Conservation (phyloP, 1,140 invertebrate species). For the Psix sp. region DNA sequence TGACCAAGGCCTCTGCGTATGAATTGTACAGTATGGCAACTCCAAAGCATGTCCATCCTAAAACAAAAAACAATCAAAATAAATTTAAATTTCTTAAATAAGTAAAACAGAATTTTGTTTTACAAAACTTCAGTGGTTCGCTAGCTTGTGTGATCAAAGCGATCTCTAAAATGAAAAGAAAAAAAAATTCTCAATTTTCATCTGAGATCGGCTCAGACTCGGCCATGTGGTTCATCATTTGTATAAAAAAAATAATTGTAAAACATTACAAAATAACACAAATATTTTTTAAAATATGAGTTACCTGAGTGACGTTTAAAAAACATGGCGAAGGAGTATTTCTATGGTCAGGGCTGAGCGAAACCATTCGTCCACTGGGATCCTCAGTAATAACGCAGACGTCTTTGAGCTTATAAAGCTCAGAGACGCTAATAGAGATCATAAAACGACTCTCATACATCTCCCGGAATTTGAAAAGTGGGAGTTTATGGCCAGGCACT, state of each 20-base stretch:
- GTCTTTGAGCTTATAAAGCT: slow-evolving; percentile 87
- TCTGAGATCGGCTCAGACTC: slow-evolving; percentile 64
- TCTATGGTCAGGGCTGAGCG: slow-evolving; percentile 78
- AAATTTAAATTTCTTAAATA: slow-evolving; percentile 3
- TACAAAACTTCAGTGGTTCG: slow-evolving; percentile 20
- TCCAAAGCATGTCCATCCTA: slow-evolving; percentile 76
- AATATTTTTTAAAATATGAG: slow-evolving; percentile 7
- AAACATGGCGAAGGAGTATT: slow-evolving; percentile 78
- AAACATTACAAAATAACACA: slow-evolving; percentile 28
- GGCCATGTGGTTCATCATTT: slow-evolving; percentile 52
- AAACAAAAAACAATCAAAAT: slow-evolving; percentile 25
- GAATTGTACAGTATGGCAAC: slow-evolving; percentile 81
- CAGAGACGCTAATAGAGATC: slow-evolving; percentile 86
- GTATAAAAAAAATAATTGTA: too few relatives aligned
- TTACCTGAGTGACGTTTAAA: slow-evolving; percentile 70
- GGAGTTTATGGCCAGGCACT: slow-evolving; percentile 85
- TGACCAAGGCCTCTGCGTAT: slow-evolving; percentile 77
- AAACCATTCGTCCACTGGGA: slow-evolving; percentile 84
- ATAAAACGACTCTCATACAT: slow-evolving; percentile 90
- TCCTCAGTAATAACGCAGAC: slow-evolving; percentile 85
- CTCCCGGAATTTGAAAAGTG: slow-evolving; percentile 91
- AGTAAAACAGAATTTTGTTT: not conserved
- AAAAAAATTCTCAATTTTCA: slow-evolving; percentile 65
- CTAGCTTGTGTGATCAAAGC: slow-evolving; percentile 63
- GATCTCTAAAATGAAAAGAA: slow-evolving; percentile 63